A percentile compares a stretch with the other conserved stretches of the same genome.
Conservation (phyloP, 2,888 invertebrate species). For the Nomada ruficornis region DNA sequence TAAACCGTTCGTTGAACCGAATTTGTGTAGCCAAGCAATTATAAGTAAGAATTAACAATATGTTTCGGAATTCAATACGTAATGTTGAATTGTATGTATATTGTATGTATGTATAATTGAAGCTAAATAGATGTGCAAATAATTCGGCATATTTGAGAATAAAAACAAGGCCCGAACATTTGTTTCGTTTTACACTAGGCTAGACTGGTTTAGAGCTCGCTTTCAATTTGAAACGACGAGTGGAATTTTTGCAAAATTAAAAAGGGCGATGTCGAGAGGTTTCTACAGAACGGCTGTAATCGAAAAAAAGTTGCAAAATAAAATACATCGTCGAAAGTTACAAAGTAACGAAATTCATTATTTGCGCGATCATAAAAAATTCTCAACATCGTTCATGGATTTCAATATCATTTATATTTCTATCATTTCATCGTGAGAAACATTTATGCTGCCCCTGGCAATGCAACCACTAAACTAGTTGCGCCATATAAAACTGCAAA, state of each 20-base stretch:
- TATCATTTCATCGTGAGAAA: conserved; percentile 27
- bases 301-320: conserved; percentile 27
- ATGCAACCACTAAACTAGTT: conserved; percentile 1
- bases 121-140: too few relatives aligned
- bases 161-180: too few relatives aligned
- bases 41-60: too few relatives aligned
- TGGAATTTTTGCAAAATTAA: conserved; percentile 29
- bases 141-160: too few relatives aligned
- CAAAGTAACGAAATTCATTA: conserved; percentile 26
- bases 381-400: conserved; percentile 3
- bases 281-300: neutral
- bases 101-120: too few relatives aligned
- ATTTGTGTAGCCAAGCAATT: too few relatives aligned
- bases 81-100: too few relatives aligned
- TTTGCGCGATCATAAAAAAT: conserved; percentile 24
- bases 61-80: too few relatives aligned
- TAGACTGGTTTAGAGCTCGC: too few relatives aligned
- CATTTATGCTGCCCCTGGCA: conserved; percentile 17
- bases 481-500: conserved; percentile 7
- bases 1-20: too few relatives aligned
- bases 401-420: conserved; percentile 36
- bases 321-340: conserved; percentile 16
- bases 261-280: conserved; percentile 9
- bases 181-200: too few relatives aligned
- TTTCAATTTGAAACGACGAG: too few relatives aligned